Base-by-base conservation (phyloP, 2,888 invertebrate species). In the Pristionchus arcanus region DNA sequence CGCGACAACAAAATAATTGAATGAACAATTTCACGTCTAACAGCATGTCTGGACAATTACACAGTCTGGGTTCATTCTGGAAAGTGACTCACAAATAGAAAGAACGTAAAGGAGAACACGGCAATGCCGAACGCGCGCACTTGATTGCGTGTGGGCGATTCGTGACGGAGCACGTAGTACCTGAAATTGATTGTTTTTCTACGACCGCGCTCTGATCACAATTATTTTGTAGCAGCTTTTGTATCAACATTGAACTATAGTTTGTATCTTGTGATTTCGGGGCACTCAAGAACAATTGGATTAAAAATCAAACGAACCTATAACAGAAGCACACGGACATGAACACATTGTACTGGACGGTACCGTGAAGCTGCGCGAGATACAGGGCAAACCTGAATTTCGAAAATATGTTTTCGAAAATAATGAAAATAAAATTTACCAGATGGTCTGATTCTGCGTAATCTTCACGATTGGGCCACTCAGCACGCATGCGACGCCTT, bases 261-360 rank as follows among this genome's bases (percentile, higher is more conserved):
- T 34, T 34, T 15, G 34, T 16, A 74, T 34, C 16, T 21, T 1
- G 19, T 37, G 2, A 5, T 37, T 37, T 0, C 21, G 28, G 71
- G 15, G 37, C 11, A 11, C 9, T 49, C 28, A 0, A 11, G 68
- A 4, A 28, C 16, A n/a, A 68, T 5, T 5, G 28, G 68, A n/a
- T n/a, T n/a, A n/a, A n/a, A 28, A 68, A 68, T 1, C 21, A 77
- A n/a, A n/a, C 42, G 42, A 21, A 81, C 81, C 81, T 13, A 28
- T 53, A 81, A n/a, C 81, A 53, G 49, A 81, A 81, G 28, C 81
- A 81, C 21, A 42, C 42, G 3, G 81, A 49, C 81, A 81, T 81
- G 49, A 81, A 81, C 3, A 81, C 81, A 28, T 81, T 81, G 53
- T 81, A 81, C 49, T 81, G 81, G 0, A 81, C 81, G n/a, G 81